Evolutionary conservation across 2,797 vertebrate genomes (phyloP).

Genomic region (Sebastes kiyomatsui): DNA sequence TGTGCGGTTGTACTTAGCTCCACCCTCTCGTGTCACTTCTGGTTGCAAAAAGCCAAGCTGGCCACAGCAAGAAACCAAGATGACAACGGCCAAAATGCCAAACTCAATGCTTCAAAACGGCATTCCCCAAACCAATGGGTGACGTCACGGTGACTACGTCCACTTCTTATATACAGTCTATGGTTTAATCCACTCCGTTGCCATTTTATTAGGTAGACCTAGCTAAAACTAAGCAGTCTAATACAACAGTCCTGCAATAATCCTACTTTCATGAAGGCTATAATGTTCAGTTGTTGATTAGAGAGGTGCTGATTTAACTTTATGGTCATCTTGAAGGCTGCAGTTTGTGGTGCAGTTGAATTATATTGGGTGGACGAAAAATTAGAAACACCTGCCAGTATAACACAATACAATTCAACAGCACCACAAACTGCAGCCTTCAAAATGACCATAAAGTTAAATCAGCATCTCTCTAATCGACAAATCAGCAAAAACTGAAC

Average conservation of each 20-base stretch:
- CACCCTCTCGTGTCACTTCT: no score
- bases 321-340: background rate
- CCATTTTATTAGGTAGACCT: background rate
- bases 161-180: no score
- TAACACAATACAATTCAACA: background rate
- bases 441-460: background rate
- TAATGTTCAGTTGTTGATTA: background rate
- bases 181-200: background rate
- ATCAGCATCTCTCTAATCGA: background rate
- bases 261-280: background rate
- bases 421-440: background rate
- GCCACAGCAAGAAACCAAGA: no score
- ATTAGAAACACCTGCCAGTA: background rate
- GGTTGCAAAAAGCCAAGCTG: fast-evolving
- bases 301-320: background rate
- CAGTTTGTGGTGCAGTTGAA: background rate
- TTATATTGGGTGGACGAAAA: background rate
- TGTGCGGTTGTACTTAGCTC: no score
- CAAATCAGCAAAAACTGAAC: background rate
- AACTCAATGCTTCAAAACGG: no score
- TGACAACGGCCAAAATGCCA: no score
- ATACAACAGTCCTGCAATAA: background rate
- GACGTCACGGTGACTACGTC: no score
- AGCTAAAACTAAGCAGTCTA: background rate
- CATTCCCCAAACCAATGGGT: no score